Conservation (phyloP, 2,888 invertebrate species). For the Mimumesa dahlbomi region DNA sequence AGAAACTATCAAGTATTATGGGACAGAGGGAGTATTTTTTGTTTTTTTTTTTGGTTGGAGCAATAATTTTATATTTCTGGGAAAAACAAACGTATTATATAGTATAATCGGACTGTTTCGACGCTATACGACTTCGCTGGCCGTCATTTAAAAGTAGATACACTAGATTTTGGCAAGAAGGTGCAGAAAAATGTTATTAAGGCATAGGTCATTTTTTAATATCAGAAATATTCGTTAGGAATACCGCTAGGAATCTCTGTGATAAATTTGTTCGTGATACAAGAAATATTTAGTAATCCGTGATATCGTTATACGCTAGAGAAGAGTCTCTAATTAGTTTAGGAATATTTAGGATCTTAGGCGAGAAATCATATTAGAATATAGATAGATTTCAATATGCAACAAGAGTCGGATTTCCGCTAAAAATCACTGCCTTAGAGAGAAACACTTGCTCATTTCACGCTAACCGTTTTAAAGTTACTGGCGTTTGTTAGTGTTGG, state of each 20-base stretch:
- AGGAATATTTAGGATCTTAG: conserved; percentile 44
- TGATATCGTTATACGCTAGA: conserved; percentile 35
- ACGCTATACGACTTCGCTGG: conserved; percentile 40
- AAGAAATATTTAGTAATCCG: conserved; percentile 37
- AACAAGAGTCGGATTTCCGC: conserved; percentile 17
- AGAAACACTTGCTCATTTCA: neutral
- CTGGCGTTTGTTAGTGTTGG: conserved; percentile 1
- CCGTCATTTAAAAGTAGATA: conserved; percentile 24
- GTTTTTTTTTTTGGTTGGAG: too few species aligned
- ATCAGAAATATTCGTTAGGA: conserved; percentile 35
- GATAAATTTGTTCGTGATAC: conserved; percentile 22
- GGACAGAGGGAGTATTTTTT: too few species aligned
- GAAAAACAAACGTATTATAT: neutral
- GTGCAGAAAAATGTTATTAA: conserved; percentile 41
- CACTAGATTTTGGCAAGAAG: conserved; percentile 42
- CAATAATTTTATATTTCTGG: neutral
- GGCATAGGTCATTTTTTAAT: conserved; percentile 36
- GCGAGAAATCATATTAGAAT: conserved; percentile 43
- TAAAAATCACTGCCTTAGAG: conserved; percentile 17
- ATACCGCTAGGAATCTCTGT: conserved; percentile 22
- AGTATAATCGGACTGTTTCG: neutral
- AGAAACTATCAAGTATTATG: too few species aligned
- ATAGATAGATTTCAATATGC: conserved; percentile 37
- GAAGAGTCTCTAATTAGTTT: conserved; percentile 31
- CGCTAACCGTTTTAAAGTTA: conserved; percentile 9